phyloP scores from a whole-genome alignment of 2,797 vertebrate genomes.

The Lepus townsendii region DNA sequence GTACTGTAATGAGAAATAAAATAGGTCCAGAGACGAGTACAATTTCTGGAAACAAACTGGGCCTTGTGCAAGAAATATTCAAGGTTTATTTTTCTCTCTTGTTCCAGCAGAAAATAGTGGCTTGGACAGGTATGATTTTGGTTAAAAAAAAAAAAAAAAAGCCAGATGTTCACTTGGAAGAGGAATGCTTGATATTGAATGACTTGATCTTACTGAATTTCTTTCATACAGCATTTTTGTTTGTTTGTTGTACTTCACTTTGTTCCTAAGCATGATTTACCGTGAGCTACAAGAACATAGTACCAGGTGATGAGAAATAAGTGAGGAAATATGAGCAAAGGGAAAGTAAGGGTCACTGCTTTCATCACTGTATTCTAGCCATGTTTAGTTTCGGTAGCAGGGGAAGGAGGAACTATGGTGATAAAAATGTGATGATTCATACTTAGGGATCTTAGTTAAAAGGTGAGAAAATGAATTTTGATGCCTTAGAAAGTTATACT shows the following conservation, averaged over 20 bases:
- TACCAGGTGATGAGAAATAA: conserved; percentile 58
- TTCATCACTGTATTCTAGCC: conserved; percentile 40
- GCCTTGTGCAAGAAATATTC: not conserved
- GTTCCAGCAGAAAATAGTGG: not conserved
- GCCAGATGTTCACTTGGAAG: not conserved
- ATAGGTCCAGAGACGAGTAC: not conserved
- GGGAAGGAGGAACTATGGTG: conserved; percentile 55
- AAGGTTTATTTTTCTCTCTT: not conserved
- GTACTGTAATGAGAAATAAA: not conserved
- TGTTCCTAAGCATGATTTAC: conserved; percentile 58
- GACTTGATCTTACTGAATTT: conserved; percentile 43
- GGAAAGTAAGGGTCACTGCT: conserved; percentile 53
- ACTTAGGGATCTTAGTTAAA: conserved; percentile 36
- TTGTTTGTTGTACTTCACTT: conserved; percentile 49
- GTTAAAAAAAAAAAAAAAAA: not conserved
- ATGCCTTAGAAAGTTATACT: not conserved
- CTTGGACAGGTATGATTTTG: not conserved
- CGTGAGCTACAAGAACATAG: conserved; percentile 36
- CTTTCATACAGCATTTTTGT: conserved; percentile 41
- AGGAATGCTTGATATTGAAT: conserved; percentile 49
- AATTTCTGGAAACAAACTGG: not conserved
- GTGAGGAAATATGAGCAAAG: conserved; percentile 68
- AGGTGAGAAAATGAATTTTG: conserved; percentile 46
- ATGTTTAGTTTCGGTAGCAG: conserved; percentile 66
- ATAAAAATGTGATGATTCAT: conserved; percentile 47